Base-by-base conservation (phyloP, 2,113 vertebrate genomes). In the Clarias macrocephalus region DNA sequence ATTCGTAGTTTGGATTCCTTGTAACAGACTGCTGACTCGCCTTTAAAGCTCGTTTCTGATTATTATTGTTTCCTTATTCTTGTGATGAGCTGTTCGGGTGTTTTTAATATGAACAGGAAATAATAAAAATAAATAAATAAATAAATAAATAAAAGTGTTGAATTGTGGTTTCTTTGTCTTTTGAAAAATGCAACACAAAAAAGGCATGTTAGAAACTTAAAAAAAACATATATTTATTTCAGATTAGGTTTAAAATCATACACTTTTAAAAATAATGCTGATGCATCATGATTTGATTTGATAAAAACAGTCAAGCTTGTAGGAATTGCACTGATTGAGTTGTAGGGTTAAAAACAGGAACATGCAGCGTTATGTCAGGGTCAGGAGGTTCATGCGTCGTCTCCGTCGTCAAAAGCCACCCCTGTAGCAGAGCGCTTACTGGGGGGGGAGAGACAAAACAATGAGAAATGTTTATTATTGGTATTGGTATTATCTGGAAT, bases 351-450 rank as follows among this genome's bases (percentile, higher is more conserved):
- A 89, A 91, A 91, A 85, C 28, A 12, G 13, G 33, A 77, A 25
- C 52, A 28, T 84, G 52, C 2, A 25, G 0, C 12, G 48, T 65
- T 28, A 52, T 30, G 42, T 63, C 19, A 76, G 48, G 12, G 54
- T 52, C 80, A 88, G 23, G 52, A 84, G 37, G 75, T 86, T 87
- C 65, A 65, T 33, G 28, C 12, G 15, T 94, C 91, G n/a, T 91
- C 90, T 63, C 54, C 92, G 7, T 95, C 93, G 63, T 94, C 94
- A 56, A 95, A 95, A 57, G 92, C 90, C 77, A 95, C 94, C 0
- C 94, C 94, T 0, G 92, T 94, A 59, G 94, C 93, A 9, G 87
- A 73, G 60, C 82, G 80, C 88, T 95, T 94, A 30, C 94, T 95
- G 89, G n/a, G 88, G 84, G 83, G 52, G n/a, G n/a, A 13, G 80